Evolutionary conservation across 1,140 invertebrate species (phyloP), one percentile per base, ranked within the genome.

Genomic region (Drosophila oshimai): DNA sequence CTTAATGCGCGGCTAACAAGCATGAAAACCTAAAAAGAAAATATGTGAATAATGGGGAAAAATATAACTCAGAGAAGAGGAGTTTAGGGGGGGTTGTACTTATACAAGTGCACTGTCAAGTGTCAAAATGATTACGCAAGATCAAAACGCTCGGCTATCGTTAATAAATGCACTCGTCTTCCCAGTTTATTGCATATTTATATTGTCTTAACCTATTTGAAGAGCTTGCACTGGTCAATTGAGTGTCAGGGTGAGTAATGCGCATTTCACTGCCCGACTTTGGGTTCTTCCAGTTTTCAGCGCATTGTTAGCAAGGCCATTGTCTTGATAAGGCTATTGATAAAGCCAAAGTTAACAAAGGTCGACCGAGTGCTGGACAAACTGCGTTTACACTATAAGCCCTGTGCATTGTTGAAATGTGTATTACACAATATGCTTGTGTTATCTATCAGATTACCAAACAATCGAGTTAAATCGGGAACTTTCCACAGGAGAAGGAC

Each of bases 61-160:
- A 6, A 54, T 28, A 10, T 33, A 4, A n/a, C 4, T 12, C 6
- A 51, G 18, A 13, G 0, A 31, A 9, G 10, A 12, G 7, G 12
- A 12, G 10, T 4, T 6, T 1, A 28, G 36, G 17, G n/a, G 22
- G 33, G 1, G n/a, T 12, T 6, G 13, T n/a, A 10, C 31, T 9
- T 20, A 17, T 10, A 39, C 5, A 13, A 26, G 36, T 26, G 64
- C 33, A 45, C 50, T 60, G 60, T 64, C 80, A 84, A 84, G 72
- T 80, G 81, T 80, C 76, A 61, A 75, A 76, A 79, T 86, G 72
- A 80, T 86, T 86, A 73, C 68, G 53, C 81, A 86, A 74, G 36
- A 46, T 50, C 33, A 33, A 64, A 69, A 77, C 33, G 17, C n/a
- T n/a, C n/a, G n/a, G n/a, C 12, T 36, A 29, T 53, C 24, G 54